A percentile compares a stretch with the other conserved stretches of the same genome.
Conservation (phyloP, 2,797 vertebrate species). For the Nasua narica region DNA sequence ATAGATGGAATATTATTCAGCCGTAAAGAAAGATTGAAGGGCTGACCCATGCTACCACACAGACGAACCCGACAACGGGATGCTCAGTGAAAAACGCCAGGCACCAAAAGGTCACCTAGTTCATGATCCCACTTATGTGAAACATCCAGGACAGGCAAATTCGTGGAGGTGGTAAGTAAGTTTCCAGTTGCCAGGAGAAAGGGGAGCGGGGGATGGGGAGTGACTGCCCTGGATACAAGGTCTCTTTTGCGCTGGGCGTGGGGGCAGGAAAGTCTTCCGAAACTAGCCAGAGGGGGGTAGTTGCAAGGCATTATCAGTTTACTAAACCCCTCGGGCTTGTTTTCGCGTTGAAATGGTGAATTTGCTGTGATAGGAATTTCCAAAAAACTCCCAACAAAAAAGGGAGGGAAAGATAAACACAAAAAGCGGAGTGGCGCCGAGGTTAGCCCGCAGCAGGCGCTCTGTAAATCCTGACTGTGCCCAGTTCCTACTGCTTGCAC, state of each 20-base stretch:
- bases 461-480: too few species aligned
- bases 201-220: rapidly evolving
- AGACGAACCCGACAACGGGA: background rate
- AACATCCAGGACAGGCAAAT: background rate
- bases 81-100: background rate
- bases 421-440: background rate
- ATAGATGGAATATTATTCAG: background rate
- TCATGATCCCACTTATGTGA: background rate
- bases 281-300: background rate
- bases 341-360: background rate
- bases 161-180: background rate
- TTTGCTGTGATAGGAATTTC: background rate
- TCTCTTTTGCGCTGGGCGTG: background rate
- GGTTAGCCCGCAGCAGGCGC: too few species aligned
- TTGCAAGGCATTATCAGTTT: background rate
- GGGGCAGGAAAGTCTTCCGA: background rate
- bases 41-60: background rate
- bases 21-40: background rate
- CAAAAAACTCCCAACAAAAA: background rate
- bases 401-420: background rate
- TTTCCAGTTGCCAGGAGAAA: background rate
- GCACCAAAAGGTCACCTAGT: background rate
- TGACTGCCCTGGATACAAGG: background rate
- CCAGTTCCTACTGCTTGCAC: too few species aligned
- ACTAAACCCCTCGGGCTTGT: background rate